These are phyloP conservation scores for Synanthedon formicaeformis DNA, from an alignment of 2,888 invertebrate species.

Conservation along the genomic window DNA sequence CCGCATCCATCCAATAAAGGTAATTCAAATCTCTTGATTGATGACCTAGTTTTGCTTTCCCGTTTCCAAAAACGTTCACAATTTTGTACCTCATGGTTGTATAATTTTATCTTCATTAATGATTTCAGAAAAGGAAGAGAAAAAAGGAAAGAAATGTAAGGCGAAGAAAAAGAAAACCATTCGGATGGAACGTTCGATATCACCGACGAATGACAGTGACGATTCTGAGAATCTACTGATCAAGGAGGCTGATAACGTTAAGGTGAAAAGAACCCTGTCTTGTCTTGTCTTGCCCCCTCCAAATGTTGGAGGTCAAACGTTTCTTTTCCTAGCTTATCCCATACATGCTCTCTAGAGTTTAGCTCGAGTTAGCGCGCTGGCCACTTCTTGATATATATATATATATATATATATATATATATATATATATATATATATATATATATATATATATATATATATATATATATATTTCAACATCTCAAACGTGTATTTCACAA, in stretches of 20 bases:
- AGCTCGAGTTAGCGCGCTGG: no score
- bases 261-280: slow-evolving; percentile 22
- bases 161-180: slow-evolving; percentile 37
- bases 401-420: no score
- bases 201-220: slow-evolving; percentile 44
- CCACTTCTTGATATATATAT: no score
- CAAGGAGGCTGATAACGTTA: slow-evolving; percentile 55
- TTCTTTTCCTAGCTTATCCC: no score
- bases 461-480: no score
- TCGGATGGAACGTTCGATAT: slow-evolving; percentile 18
- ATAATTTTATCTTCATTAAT: background rate
- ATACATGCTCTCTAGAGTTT: no score
- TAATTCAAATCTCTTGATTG: background rate
- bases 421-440: no score
- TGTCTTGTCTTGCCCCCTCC: no score
- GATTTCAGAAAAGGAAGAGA: slow-evolving; percentile 35
- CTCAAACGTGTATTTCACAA: no score
- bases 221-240: slow-evolving; percentile 52
- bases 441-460: no score
- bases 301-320: no score
- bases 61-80: background rate
- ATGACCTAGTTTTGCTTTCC: background rate
- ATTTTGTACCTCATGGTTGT: no score
- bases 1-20: slow-evolving; percentile 25
- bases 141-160: slow-evolving; percentile 46